Conservation (phyloP, 2,888 invertebrate species). For the Sarcophaga rosellei region DNA sequence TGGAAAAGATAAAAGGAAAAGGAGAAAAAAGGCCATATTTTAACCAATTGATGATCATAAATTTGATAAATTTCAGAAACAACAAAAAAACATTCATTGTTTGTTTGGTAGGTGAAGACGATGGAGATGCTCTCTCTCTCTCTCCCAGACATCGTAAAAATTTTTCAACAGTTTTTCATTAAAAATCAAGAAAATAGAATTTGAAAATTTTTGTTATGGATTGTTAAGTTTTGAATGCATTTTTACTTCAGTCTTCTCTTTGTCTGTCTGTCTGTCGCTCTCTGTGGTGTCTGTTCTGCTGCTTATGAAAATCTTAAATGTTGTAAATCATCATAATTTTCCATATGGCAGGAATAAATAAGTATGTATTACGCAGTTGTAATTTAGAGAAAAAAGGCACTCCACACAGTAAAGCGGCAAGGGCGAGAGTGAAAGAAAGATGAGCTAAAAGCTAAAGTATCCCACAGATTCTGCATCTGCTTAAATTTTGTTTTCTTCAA, state of each 20-base stretch:
- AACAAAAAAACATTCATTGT: neutral
- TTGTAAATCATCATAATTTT: conserved; percentile 74
- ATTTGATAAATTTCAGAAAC: conserved; percentile 61
- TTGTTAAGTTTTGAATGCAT: conserved; percentile 54
- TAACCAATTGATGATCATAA: conserved; percentile 65
- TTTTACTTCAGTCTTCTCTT: neutral
- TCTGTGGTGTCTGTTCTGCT: neutral
- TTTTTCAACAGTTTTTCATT: conserved; percentile 46
- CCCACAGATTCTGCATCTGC: conserved; percentile 64
- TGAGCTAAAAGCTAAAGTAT: conserved; percentile 42
- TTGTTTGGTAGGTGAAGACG: neutral
- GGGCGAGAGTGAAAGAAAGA: conserved; percentile 11
- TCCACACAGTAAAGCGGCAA: too few relatives aligned
- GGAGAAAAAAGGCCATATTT: conserved; percentile 34
- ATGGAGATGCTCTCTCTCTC: neutral
- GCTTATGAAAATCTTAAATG: conserved; percentile 52
- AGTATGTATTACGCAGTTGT: conserved; percentile 56
- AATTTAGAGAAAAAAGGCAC: conserved; percentile 3
- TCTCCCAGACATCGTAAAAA: conserved; percentile 44
- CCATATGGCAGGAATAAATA: conserved; percentile 66
- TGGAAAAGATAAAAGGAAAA: conserved; percentile 52
- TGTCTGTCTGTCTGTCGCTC: neutral
- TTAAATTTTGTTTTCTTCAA: conserved; percentile 52
- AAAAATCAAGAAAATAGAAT: conserved; percentile 15
- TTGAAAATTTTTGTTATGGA: conserved; percentile 52